Percentiles rank a stretch among this genome's conserved stretches.
These are phyloP conservation scores for Corythaixoides concolor DNA, from an alignment of 2,113 vertebrate species.

Conservation along the genomic window DNA sequence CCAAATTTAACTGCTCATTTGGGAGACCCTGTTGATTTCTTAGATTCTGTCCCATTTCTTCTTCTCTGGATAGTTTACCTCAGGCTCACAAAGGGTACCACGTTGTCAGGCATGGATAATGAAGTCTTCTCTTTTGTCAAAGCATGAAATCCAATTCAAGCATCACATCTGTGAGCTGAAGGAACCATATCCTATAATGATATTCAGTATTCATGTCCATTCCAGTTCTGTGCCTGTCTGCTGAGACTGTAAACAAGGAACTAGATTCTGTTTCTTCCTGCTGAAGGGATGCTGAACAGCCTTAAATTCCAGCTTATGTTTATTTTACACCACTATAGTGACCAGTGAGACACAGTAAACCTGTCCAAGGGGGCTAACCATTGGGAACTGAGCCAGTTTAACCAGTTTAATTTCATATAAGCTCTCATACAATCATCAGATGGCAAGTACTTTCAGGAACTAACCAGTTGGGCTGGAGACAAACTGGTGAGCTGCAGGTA, in stretches of 20 bases:
- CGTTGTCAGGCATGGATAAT: background rate
- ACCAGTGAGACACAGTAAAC: background rate
- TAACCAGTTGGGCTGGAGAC: background rate
- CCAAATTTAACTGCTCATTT: background rate
- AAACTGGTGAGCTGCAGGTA: slow-evolving; percentile 8
- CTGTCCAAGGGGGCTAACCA: background rate
- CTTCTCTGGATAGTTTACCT: background rate
- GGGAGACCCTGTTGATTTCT: background rate
- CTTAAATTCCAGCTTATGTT: background rate
- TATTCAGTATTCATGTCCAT: background rate
- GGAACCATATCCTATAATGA: background rate
- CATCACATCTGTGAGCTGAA: background rate
- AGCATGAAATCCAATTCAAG: background rate
- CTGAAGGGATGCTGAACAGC: background rate
- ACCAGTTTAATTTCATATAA: background rate
- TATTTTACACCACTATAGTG: background rate
- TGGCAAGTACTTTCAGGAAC: background rate
- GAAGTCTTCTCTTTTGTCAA: background rate
- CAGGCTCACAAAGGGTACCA: background rate
- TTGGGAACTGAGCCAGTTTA: background rate
- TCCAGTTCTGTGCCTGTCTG: background rate
- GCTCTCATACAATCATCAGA: background rate
- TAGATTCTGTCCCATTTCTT: background rate
- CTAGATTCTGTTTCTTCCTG: background rate
- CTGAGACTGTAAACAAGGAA: background rate